These are phyloP conservation scores for Electrona antarctica DNA, from an alignment of 2,113 vertebrate genomes.

Conservation along the genomic window DNA sequence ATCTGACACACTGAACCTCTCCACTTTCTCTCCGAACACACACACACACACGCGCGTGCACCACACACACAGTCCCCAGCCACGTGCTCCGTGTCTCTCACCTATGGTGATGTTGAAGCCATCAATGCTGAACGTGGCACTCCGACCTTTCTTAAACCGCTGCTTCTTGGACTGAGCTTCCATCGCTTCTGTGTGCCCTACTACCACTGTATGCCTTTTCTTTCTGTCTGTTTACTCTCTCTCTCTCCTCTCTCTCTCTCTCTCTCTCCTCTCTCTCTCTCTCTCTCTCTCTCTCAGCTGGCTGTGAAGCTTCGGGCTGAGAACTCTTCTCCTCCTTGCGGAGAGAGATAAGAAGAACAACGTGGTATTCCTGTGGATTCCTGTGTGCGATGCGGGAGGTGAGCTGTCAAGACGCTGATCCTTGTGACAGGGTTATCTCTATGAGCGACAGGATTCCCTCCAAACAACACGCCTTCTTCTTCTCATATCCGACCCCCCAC, in stretches of 20 bases:
- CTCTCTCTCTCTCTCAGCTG: background rate
- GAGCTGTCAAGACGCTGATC: conserved; percentile 58
- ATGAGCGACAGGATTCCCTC: conserved; percentile 42
- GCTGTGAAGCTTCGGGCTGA: no score
- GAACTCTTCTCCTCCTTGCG: conserved; percentile 23
- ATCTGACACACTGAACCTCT: background rate
- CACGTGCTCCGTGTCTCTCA: conserved; percentile 68
- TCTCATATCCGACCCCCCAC: conserved; percentile 3
- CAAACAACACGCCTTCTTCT: conserved; percentile 30
- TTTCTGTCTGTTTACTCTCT: background rate
- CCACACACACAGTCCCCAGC: conserved; percentile 1
- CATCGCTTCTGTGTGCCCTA: conserved; percentile 72
- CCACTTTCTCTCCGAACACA: background rate
- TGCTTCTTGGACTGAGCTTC: conserved; percentile 88
- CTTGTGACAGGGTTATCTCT: conserved; percentile 24
- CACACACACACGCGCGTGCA: conserved; percentile 18
- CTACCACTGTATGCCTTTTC: conserved; percentile 4
- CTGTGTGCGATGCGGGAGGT: background rate
- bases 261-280: conserved; percentile 4
- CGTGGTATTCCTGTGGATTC: conserved; percentile 37
- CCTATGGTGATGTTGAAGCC: conserved; percentile 97
- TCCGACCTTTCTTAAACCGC: conserved; percentile 92
- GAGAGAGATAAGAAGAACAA: background rate
- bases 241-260: background rate
- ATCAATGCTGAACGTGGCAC: conserved; percentile 95